These are phyloP conservation scores for Brotula barbata DNA, from an alignment of 2,797 vertebrate genomes.

Conservation along the genomic window DNA sequence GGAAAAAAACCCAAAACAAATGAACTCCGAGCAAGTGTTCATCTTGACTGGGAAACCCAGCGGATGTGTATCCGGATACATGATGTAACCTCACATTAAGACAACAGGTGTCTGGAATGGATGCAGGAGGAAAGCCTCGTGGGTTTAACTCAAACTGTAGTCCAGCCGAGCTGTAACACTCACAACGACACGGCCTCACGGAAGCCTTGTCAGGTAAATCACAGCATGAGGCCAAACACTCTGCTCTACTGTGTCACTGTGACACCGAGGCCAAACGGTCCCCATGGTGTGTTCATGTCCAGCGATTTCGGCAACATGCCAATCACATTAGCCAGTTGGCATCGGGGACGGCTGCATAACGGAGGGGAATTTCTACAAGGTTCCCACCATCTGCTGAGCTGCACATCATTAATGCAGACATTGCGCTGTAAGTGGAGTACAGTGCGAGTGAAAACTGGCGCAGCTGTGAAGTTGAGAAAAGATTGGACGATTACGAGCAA, in stretches of 20 bases:
- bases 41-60: conserved; percentile 22
- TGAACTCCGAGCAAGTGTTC: neutral
- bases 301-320: conserved; percentile 52
- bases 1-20: neutral
- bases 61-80: conserved; percentile 18
- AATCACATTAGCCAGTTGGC: conserved; percentile 56
- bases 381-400: conserved; percentile 48
- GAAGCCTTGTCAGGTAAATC: conserved; percentile 43
- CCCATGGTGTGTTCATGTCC: conserved; percentile 59
- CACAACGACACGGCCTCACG: conserved; percentile 22
- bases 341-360: conserved; percentile 28
- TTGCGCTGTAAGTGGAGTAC: too few relatives aligned
- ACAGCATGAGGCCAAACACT: conserved; percentile 53
- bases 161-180: conserved; percentile 5
- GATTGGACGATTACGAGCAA: too few relatives aligned
- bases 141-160: conserved; percentile 42
- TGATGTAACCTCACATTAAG: conserved; percentile 24
- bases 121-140: conserved; percentile 21
- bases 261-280: conserved; percentile 46
- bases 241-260: conserved; percentile 45
- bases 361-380: conserved; percentile 58
- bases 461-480: too few relatives aligned
- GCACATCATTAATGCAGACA: conserved; percentile 20
- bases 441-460: too few relatives aligned
- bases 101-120: conserved; percentile 44